Evolutionary conservation across 2,797 vertebrate genomes (phyloP).

Genomic region (Cyclopterus lumpus): DNA sequence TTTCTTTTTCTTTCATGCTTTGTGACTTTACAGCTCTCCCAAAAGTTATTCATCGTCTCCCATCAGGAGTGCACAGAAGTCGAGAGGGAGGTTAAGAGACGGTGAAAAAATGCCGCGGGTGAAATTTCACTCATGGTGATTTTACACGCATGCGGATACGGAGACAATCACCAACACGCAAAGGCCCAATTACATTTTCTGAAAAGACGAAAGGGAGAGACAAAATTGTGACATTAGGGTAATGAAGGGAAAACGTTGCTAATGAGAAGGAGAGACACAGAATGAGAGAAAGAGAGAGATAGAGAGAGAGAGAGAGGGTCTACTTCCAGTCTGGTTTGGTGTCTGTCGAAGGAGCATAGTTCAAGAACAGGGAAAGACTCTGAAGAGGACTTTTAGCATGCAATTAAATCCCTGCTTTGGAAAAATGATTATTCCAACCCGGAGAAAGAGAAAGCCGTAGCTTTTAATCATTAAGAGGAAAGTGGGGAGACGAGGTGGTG

Average conservation of each 20-base stretch:
- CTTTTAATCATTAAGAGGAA: slow-evolving; percentile 62
- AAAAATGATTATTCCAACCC: slow-evolving; percentile 64
- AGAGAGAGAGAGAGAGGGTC: slow-evolving; percentile 40
- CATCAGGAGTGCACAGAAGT: slow-evolving; percentile 44
- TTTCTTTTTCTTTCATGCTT: slow-evolving; percentile 33
- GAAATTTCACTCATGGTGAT: slow-evolving; percentile 58
- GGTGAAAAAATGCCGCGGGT: slow-evolving; percentile 54
- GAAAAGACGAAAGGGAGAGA: slow-evolving; percentile 63
- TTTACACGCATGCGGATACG: slow-evolving; percentile 52
- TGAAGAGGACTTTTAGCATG: slow-evolving; percentile 69
- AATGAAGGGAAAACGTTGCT: slow-evolving; percentile 76
- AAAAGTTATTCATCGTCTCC: slow-evolving; percentile 47
- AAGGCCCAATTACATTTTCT: slow-evolving; percentile 74
- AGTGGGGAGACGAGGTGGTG: slow-evolving; percentile 30
- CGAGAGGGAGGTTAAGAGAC: slow-evolving; percentile 50
- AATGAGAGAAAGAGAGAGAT: slow-evolving; percentile 34
- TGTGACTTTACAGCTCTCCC: slow-evolving; percentile 41
- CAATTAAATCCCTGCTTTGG: slow-evolving; percentile 76
- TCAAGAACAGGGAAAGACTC: slow-evolving; percentile 74
- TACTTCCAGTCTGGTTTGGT: slow-evolving; percentile 52
- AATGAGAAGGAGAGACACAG: slow-evolving; percentile 71
- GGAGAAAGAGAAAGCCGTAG: slow-evolving; percentile 45
- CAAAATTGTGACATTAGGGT: slow-evolving; percentile 77
- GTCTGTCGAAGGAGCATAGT: slow-evolving; percentile 73
- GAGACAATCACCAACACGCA: slow-evolving; percentile 64